Evolutionary conservation across 2,888 invertebrate species (phyloP).

Genomic region (Pimpla rufipes): DNA sequence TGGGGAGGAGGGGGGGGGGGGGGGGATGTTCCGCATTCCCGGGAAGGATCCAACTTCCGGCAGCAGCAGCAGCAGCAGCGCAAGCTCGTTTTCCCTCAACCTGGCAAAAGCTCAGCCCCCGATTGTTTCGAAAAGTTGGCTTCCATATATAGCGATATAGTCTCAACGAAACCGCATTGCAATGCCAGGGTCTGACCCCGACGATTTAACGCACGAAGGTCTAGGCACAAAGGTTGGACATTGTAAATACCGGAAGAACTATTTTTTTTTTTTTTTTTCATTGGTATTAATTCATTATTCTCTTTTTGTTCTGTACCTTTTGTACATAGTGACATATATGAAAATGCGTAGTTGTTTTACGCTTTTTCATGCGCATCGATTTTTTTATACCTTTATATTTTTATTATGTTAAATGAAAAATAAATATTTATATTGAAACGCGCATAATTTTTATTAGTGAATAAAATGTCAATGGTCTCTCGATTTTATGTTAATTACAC

Average conservation of each 20-base stretch:
- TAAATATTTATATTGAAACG: no score
- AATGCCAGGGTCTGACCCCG: not conserved
- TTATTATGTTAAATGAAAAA: no score
- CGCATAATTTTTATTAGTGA: no score
- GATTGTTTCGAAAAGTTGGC: constrained; percentile 29
- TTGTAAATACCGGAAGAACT: not conserved
- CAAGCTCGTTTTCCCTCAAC: constrained; percentile 10
- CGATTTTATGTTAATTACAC: no score
- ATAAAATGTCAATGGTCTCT: no score
- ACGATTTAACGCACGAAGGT: not conserved
- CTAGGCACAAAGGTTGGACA: not conserved
- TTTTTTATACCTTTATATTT: no score
- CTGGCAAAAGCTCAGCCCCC: not conserved
- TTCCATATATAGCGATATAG: not conserved
- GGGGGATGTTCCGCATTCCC: constrained; percentile 16
- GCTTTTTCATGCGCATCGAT: not conserved
- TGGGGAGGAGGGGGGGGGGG: not conserved
- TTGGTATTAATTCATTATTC: no score
- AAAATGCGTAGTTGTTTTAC: no score
- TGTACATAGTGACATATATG: not conserved
- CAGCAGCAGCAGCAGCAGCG: not conserved
- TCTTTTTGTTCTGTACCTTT: no score
- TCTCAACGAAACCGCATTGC: not conserved
- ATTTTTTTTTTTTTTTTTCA: not conserved
- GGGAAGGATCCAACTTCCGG: constrained; percentile 26